A percentile compares a stretch with the other conserved stretches of the same genome.
These are phyloP conservation scores for Jaculus jaculus DNA, from an alignment of 2,113 vertebrate species.

Conservation along the genomic window DNA sequence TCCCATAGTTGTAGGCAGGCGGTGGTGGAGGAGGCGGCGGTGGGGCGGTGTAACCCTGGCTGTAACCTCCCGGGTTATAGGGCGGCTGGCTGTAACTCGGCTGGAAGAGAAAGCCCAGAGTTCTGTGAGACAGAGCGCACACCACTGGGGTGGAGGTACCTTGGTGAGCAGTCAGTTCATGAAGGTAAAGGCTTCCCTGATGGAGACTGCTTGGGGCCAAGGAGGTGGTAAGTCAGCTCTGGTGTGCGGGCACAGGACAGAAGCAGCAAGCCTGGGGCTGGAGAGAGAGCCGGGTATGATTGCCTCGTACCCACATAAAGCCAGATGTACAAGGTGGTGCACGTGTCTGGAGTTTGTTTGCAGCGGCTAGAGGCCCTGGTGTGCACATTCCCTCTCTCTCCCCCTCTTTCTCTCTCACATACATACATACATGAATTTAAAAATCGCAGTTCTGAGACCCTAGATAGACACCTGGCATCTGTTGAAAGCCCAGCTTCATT, in stretches of 20 bases:
- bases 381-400: too few species aligned
- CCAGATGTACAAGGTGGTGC: too few species aligned
- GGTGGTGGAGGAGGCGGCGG: constrained; percentile 83
- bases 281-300: too few species aligned
- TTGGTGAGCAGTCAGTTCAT: not conserved
- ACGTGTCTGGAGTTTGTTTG: too few species aligned
- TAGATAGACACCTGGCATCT: not conserved
- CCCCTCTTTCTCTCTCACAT: too few species aligned
- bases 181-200: not conserved
- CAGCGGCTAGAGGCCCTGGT: too few species aligned
- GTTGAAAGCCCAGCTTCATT: not conserved
- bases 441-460: not conserved
- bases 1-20: constrained; percentile 90
- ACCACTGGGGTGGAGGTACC: not conserved
- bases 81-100: constrained; percentile 79
- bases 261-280: not conserved
- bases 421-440: too few species aligned
- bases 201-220: not conserved
- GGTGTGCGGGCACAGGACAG: not conserved
- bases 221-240: not conserved
- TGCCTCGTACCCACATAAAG: too few species aligned
- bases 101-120: constrained; percentile 44
- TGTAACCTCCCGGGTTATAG: constrained; percentile 85
- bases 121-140: not conserved
- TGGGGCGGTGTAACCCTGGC: constrained; percentile 84